Percentiles rank a stretch among this genome's conserved stretches.
Conservation (phyloP, 2,888 invertebrate genomes). For the Acholoe squamosa region DNA sequence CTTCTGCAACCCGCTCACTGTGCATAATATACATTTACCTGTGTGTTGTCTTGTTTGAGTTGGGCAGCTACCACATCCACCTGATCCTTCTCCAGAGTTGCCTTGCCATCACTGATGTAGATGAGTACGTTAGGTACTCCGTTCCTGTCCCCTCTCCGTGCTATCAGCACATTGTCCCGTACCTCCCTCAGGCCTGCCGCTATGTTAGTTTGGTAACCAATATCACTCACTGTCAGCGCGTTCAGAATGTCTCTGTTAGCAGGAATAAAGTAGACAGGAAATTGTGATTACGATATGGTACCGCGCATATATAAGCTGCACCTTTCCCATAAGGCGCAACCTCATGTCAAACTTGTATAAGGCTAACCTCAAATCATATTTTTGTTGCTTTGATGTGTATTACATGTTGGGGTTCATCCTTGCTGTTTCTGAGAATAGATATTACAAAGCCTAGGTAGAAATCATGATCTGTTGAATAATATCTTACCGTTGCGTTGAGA, state of each 20-base stretch:
- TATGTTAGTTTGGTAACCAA: constrained; percentile 68
- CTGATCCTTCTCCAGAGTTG: not conserved
- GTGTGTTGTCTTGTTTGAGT: not conserved
- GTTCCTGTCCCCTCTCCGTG: constrained; percentile 63
- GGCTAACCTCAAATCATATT: no score
- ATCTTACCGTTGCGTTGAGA: constrained; percentile 64
- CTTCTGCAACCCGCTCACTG: no score
- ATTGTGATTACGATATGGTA: no score
- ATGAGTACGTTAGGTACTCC: constrained; percentile 66
- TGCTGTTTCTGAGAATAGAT: no score
- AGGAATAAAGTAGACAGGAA: not conserved
- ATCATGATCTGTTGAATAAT: no score
- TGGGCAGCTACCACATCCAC: not conserved
- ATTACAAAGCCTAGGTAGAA: no score
- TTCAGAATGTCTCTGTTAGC: constrained; percentile 67
- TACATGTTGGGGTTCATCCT: no score
- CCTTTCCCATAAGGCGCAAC: no score
- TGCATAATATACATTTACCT: not conserved
- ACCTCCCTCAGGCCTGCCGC: constrained; percentile 63
- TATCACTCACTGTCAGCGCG: constrained; percentile 67
- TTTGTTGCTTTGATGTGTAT: no score
- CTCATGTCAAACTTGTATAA: no score
- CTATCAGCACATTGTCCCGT: constrained; percentile 53
- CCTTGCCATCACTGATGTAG: constrained; percentile 67
- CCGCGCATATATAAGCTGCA: no score